phyloP scores from a whole-genome alignment of 2,113 vertebrate species.

The Nettapus auritus region DNA sequence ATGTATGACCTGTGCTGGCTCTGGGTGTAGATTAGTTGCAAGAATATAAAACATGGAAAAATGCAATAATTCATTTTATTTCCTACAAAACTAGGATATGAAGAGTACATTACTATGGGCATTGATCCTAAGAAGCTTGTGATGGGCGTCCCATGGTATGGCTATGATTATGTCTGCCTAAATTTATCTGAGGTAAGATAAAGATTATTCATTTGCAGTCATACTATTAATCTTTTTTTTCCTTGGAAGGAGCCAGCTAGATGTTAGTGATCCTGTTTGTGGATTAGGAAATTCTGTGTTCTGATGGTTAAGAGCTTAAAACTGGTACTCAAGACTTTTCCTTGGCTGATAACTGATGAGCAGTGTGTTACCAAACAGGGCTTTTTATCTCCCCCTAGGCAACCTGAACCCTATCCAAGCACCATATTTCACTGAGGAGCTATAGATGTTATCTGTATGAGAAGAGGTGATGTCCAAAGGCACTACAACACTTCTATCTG shows the following conservation, averaged over 20 bases:
- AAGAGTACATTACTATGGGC: constrained; percentile 84
- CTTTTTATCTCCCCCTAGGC: background rate
- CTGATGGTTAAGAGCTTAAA: background rate
- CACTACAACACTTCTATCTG: background rate
- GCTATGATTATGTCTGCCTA: constrained; percentile 92
- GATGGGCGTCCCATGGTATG: constrained; percentile 98
- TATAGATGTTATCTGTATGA: background rate
- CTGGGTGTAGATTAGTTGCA: background rate
- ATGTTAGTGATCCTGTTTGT: background rate
- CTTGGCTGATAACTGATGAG: background rate
- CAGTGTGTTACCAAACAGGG: background rate
- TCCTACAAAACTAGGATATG: constrained; percentile 81
- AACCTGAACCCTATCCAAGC: background rate
- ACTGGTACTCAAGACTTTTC: background rate
- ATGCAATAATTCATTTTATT: background rate
- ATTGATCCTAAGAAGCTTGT: constrained; percentile 90
- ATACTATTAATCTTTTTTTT: background rate
- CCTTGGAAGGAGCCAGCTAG: background rate
- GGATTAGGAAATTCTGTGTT: background rate
- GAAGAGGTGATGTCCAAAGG: background rate
- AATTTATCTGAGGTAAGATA: constrained; percentile 82
- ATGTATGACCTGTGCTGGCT: background rate
- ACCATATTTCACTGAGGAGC: background rate
- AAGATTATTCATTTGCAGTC: background rate
- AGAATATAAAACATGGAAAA: background rate